phyloP scores from a whole-genome alignment of 2,113 vertebrate genomes.

The Phyllostomus discolor region DNA sequence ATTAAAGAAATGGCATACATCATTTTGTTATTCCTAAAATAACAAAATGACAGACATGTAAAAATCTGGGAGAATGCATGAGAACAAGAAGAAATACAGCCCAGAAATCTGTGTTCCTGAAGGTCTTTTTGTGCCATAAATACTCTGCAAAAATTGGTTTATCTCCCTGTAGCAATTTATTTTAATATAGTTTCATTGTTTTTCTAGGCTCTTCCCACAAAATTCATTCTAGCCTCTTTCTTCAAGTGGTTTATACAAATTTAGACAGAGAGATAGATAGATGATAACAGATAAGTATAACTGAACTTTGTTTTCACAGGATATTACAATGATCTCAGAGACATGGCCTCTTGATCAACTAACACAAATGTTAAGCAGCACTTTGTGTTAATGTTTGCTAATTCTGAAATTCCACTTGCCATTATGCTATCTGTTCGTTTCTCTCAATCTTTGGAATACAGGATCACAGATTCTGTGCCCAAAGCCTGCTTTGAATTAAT shows the following conservation, averaged over 20 bases:
- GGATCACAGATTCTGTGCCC: neutral
- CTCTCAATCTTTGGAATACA: neutral
- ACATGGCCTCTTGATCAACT: neutral
- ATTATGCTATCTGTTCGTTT: neutral
- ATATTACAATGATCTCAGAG: neutral
- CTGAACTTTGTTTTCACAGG: neutral
- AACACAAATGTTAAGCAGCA: neutral
- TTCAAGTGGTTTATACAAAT: neutral
- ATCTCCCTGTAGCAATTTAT: neutral
- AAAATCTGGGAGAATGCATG: neutral
- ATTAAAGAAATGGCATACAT: neutral
- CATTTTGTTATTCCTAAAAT: neutral
- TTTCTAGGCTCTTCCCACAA: neutral
- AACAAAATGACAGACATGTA: neutral
- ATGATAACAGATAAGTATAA: neutral
- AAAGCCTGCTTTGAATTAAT: neutral
- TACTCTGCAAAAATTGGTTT: neutral
- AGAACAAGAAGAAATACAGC: neutral
- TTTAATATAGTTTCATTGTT: neutral
- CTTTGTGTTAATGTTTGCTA: neutral
- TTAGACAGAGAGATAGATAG: neutral
- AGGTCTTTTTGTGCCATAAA: neutral
- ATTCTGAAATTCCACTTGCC: neutral
- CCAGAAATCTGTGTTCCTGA: neutral
- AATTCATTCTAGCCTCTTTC: neutral